Percentiles rank a stretch among this genome's conserved stretches.
These are phyloP conservation scores for Hyles euphorbiae DNA, from an alignment of 1,140 invertebrate species.

Conservation along the genomic window DNA sequence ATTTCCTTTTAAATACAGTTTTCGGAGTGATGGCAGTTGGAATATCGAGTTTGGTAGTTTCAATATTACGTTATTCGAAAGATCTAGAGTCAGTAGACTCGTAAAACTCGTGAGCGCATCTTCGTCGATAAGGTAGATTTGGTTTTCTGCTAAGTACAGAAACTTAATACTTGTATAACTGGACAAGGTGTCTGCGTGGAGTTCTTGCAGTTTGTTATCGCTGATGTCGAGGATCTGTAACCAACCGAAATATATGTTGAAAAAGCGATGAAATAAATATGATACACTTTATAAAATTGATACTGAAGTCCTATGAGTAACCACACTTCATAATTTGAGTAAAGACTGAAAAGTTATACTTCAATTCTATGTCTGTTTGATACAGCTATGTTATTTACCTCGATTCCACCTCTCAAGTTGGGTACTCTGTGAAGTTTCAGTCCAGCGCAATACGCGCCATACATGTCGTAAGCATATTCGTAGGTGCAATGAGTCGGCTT, in stretches of 20 bases:
- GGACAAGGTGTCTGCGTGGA: slow-evolving; percentile 73
- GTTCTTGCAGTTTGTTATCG: slow-evolving; percentile 77
- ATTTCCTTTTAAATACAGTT: slow-evolving; percentile 77
- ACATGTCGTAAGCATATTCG: slow-evolving; percentile 72
- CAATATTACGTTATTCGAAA: slow-evolving; percentile 77
- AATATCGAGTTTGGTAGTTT: slow-evolving; percentile 76
- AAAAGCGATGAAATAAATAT: too few species aligned
- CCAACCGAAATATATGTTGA: slow-evolving; percentile 14
- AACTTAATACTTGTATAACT: slow-evolving; percentile 75
- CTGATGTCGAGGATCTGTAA: slow-evolving; percentile 80
- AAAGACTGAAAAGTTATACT: too few species aligned
- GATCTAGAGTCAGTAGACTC: slow-evolving; percentile 75
- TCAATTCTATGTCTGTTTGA: too few species aligned
- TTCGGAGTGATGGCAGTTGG: slow-evolving; percentile 75
- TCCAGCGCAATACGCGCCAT: slow-evolving; percentile 73
- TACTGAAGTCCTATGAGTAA: too few species aligned
- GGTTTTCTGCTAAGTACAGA: slow-evolving; percentile 78
- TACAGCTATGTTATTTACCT: slow-evolving; percentile 49
- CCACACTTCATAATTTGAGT: too few species aligned
- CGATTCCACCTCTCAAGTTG: slow-evolving; percentile 72
- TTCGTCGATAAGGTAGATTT: slow-evolving; percentile 77
- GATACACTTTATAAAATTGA: too few species aligned
- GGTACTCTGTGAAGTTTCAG: slow-evolving; percentile 75
- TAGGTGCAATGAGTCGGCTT: slow-evolving; percentile 65
- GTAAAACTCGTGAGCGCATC: slow-evolving; percentile 73